phyloP scores from a whole-genome alignment of 2,797 vertebrate species.

The Hypotaenidia okinawae region DNA sequence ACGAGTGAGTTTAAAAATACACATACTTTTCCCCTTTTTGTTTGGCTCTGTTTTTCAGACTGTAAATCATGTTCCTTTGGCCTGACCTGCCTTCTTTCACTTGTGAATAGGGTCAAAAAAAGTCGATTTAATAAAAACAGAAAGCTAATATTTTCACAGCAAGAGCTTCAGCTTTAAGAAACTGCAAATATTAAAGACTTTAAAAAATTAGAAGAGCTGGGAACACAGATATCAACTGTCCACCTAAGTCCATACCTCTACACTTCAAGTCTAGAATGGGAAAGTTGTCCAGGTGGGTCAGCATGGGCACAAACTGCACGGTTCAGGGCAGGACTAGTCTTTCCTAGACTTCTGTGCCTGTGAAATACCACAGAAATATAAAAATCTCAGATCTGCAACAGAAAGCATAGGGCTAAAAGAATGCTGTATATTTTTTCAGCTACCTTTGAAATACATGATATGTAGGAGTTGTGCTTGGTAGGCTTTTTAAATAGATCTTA shows the following conservation, averaged over 20 bases:
- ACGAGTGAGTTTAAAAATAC: background rate
- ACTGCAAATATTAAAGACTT: background rate
- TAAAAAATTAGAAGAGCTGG: background rate
- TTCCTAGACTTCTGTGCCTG: background rate
- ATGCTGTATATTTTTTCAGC: background rate
- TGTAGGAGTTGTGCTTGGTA: background rate
- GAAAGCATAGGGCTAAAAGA: background rate
- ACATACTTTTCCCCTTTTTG: background rate
- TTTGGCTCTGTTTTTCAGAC: background rate
- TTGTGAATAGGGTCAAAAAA: background rate
- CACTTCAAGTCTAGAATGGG: background rate
- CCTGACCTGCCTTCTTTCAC: background rate
- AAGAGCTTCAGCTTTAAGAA: background rate
- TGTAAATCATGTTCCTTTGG: background rate
- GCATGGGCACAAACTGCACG: background rate
- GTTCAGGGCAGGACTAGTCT: background rate
- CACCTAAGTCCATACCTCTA: background rate
- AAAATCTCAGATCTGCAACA: background rate
- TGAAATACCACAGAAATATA: background rate
- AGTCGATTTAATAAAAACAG: background rate
- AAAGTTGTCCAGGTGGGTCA: background rate
- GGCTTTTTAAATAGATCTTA: slow-evolving; percentile 32
- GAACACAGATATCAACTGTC: background rate
- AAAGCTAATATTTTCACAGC: background rate
- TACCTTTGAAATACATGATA: slow-evolving; percentile 12